Conservation (phyloP, 2,797 vertebrate species). For the Peromyscus melanophrys region DNA sequence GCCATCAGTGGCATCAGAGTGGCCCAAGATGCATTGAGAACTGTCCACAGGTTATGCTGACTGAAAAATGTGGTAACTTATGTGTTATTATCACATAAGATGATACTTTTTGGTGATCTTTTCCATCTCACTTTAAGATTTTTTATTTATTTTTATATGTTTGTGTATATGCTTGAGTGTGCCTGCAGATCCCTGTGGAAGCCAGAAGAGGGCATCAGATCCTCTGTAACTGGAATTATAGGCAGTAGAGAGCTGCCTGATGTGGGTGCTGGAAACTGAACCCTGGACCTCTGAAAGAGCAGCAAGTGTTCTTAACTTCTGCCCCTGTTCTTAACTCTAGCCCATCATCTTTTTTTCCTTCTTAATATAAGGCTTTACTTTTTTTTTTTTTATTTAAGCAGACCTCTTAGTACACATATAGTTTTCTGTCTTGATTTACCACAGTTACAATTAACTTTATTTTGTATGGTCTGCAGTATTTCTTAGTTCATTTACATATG, state of each 20-base stretch:
- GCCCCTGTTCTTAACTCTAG: neutral
- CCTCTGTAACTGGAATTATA: too few species aligned
- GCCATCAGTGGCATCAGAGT: neutral
- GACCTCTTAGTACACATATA: neutral
- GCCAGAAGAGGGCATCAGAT: neutral
- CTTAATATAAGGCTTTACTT: neutral
- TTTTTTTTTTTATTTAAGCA: neutral
- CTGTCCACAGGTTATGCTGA: neutral
- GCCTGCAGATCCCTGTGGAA: neutral
- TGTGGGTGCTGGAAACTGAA: neutral
- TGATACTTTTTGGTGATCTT: neutral
- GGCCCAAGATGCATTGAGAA: neutral
- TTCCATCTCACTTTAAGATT: neutral
- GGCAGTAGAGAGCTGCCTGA: neutral
- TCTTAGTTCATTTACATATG: neutral
- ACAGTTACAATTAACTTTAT: slow-evolving; percentile 38
- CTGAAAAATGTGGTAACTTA: neutral
- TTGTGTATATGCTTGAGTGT: neutral
- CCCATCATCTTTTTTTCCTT: neutral
- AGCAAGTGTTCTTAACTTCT: neutral
- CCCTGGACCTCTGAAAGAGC: neutral
- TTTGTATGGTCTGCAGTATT: neutral
- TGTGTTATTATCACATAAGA: neutral
- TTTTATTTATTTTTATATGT: neutral
- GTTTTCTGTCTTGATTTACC: slow-evolving; percentile 9